A percentile compares a stretch with the other conserved stretches of the same genome.
Conservation (phyloP, 2,888 invertebrate genomes). For the Therioaphis trifolii region DNA sequence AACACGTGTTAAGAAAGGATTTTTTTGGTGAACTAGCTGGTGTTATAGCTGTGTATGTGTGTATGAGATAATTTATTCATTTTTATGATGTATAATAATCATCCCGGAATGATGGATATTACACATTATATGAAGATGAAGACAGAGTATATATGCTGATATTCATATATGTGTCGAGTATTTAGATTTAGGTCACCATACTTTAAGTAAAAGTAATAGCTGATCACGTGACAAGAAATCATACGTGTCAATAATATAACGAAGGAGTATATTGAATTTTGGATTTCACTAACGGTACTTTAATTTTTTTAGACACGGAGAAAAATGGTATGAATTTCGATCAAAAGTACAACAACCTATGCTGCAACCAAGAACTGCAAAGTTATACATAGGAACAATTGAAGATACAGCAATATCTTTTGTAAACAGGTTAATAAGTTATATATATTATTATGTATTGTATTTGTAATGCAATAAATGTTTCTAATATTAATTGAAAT, state of each 20-base stretch:
- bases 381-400: conserved; percentile 78
- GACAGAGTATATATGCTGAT: neutral
- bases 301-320: conserved; percentile 77
- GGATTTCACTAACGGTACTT: conserved; percentile 40
- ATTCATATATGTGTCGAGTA: neutral
- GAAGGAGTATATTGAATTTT: conserved; percentile 10
- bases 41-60: conserved; percentile 77
- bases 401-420: conserved; percentile 79
- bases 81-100: neutral
- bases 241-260: neutral
- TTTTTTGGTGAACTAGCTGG: conserved; percentile 78
- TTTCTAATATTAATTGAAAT: too few relatives aligned
- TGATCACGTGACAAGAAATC: conserved; percentile 5
- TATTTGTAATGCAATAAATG: too few relatives aligned
- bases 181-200: neutral
- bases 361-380: conserved; percentile 79
- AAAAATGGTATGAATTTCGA: conserved; percentile 83
- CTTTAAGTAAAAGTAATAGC: neutral
- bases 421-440: conserved; percentile 72
- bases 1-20: conserved; percentile 76
- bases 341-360: conserved; percentile 83
- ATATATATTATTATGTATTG: neutral
- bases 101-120: neutral
- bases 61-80: neutral
- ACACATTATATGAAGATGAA: neutral